Base-by-base conservation (phyloP, 2,113 vertebrate species). In the Ochotona curzoniae region DNA sequence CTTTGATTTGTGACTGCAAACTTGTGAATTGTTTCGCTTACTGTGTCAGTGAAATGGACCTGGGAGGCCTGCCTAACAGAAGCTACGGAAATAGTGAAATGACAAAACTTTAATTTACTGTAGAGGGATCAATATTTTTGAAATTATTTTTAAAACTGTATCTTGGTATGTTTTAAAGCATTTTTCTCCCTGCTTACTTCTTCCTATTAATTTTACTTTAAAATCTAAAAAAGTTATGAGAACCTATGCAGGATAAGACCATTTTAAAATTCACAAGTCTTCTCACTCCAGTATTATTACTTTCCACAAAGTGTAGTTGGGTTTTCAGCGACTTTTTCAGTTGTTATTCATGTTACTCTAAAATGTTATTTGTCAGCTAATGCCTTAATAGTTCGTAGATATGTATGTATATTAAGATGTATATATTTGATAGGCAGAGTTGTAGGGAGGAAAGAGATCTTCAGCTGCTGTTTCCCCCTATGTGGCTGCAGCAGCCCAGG, bases 241-340 rank as follows among this genome's bases (percentile, higher is more conserved):
- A 69, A 1, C 73, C 35, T 91, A 3, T 86, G 13, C 54, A 54
- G 20, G 86, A 25, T 14, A 61, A 47, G 1, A 7, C 13, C 6
- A 87, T 84, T 89, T 91, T 69, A 54, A 78, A 90, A 93, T 85
- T 82, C 7, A 44, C 0, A 95, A 81, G 3, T 95, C 44, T 90
- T 76, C 2, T 47, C 66, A 61, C 78, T 93, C 49, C 5, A 35
- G 17, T 74, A 89, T 73, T 70, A 5, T n/a, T 81, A 74, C 7
- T 85, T 92, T 93, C 17, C 91, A 61, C n/a, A 93, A 92, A 18
- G 93, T 93, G 20, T 23, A 81, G 1, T 71, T 89, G 80, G 11
- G 74, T 8, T 87, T 78, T 64, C 0, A 86, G 26, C 83, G 26
- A 83, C 35, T 92, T 5, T 70, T 63, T 76, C 20, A 91, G 44